phyloP scores from a whole-genome alignment of 1,140 invertebrate species.

The Piezodorus guildinii region DNA sequence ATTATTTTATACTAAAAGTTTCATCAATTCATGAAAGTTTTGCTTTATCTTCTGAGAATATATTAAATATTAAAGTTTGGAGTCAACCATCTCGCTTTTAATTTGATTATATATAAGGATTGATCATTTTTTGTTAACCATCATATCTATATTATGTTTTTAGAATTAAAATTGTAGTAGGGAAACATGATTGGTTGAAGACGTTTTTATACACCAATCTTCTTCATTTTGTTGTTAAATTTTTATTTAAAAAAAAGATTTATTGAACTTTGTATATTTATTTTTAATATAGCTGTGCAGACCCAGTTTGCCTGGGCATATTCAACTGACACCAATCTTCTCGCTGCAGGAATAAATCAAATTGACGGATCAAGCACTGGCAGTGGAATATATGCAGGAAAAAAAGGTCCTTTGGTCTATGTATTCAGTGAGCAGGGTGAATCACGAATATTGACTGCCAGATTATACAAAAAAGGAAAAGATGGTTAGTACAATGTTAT shows the following conservation, averaged over 20 bases:
- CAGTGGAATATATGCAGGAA: slow-evolving; percentile 15
- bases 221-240: too few relatives aligned
- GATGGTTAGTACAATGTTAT: not conserved
- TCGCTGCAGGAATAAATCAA: not conserved
- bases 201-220: too few relatives aligned
- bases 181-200: too few relatives aligned
- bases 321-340: not conserved
- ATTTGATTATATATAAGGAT: too few relatives aligned
- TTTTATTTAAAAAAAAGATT: not conserved
- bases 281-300: slow-evolving; percentile 12
- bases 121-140: too few relatives aligned
- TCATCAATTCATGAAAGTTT: not conserved
- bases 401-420: not conserved
- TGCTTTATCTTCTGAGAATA: not conserved
- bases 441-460: not conserved
- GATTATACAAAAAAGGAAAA: not conserved
- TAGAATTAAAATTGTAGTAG: too few relatives aligned
- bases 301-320: slow-evolving; percentile 7
- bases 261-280: not conserved
- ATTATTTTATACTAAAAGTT: not conserved
- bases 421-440: not conserved
- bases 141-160: too few relatives aligned
- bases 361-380: not conserved
- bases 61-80: too few relatives aligned
- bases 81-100: too few relatives aligned